Evolutionary conservation across 1,140 invertebrate species (phyloP), one percentile per base, ranked within the genome.

Genomic region (Leguminivora glycinivorella): DNA sequence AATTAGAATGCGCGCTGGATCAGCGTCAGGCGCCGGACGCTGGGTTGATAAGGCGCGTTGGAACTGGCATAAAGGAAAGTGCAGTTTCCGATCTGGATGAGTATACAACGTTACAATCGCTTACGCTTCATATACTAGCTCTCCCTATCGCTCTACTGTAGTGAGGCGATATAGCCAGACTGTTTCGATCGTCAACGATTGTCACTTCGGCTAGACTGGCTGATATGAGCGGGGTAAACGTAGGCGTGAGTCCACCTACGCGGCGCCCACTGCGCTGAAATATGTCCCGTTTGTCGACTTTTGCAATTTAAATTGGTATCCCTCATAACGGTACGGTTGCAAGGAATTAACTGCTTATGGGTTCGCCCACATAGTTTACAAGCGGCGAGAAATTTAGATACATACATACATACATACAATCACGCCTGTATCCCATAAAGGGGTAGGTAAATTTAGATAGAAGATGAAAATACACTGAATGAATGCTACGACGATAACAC

Each of bases 251-350:
- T 63, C 58, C 58, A 17, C 58, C 58, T 19, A 63, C 58, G 26
- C 58, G 58, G 58, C 58, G 58, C 58, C 58, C 58, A 63, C 58
- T 31, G 26, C 56, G 58, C 58, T 63, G 58, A 63, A 63, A 63
- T 63, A 63, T 63, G 58, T 34, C 58, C 22, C 25, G n/a, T 58
- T 63, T 63, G 58, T 31, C 26, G 58, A 25, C 25, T 63, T 52
- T 52, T 52, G 47, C 47, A 52, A 52, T 52, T 22, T 29, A 63
- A 63, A 63, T 29, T 34, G 58, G 31, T 34, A 63, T 29, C 58
- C 58, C 4, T 63, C 25, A 17, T 63, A 63, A 63, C 58, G 58
- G 12, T 29, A 31, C 1, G 38, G n/a, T 17, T 43, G 40, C 40
- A 43, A 43, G 58, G 5, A 29, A 17, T 60, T 60, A 52, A 52